These are phyloP conservation scores for Saguinus imperator DNA, from an alignment of 2,113 vertebrate species.

Conservation along the genomic window DNA sequence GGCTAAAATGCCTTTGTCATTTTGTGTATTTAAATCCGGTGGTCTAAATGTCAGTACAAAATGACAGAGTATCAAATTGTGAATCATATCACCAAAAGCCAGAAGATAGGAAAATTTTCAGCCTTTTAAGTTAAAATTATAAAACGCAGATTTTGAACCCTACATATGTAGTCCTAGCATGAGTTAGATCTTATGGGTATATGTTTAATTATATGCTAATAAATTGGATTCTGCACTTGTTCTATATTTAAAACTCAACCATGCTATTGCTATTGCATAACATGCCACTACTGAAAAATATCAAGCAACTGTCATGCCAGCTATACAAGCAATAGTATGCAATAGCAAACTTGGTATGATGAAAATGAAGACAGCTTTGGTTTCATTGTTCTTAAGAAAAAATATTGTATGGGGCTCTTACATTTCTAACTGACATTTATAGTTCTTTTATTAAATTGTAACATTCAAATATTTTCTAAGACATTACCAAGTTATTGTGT, in stretches of 20 bases:
- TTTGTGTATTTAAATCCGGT: constrained; percentile 58
- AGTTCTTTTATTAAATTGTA: constrained; percentile 75
- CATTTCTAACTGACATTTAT: constrained; percentile 74
- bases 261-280: constrained; percentile 63
- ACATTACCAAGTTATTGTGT: constrained; percentile 58
- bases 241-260: constrained; percentile 75
- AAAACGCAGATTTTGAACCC: constrained; percentile 75
- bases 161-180: constrained; percentile 74
- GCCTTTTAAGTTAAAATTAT: constrained; percentile 75
- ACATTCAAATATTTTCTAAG: constrained; percentile 76
- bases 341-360: constrained; percentile 75
- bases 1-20: constrained; percentile 67
- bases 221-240: constrained; percentile 79
- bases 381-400: constrained; percentile 69
- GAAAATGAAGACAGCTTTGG: constrained; percentile 74
- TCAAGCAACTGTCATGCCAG: constrained; percentile 66
- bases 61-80: constrained; percentile 71
- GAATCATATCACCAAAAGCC: constrained; percentile 72
- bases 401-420: constrained; percentile 56
- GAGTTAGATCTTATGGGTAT: constrained; percentile 73
- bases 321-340: constrained; percentile 74
- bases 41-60: constrained; percentile 76
- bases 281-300: constrained; percentile 52
- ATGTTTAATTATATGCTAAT: constrained; percentile 81
- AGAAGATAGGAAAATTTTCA: constrained; percentile 75